Conservation (phyloP, 2,113 vertebrate genomes). For the Tachysurus vachellii region DNA sequence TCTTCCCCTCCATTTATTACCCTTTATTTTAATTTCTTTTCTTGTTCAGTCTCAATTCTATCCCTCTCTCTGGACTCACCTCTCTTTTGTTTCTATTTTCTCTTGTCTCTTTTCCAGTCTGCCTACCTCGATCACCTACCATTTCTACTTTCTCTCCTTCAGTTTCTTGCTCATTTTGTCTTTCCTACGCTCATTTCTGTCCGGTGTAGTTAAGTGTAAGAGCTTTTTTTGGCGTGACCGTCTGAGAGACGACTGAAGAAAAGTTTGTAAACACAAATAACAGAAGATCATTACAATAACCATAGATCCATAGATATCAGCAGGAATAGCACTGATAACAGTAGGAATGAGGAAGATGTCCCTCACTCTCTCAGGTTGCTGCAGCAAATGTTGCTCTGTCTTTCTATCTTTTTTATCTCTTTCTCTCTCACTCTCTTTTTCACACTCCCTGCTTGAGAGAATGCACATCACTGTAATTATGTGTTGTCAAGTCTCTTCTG, state of each 20-base stretch:
- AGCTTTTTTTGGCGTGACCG: neutral
- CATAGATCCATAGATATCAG: neutral
- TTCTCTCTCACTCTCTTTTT: too few relatives aligned
- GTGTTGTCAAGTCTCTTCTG: conserved; percentile 42
- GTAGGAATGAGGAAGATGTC: neutral
- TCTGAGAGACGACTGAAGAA: neutral
- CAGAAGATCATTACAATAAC: neutral
- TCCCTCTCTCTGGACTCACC: neutral
- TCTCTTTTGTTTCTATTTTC: neutral
- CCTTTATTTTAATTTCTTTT: neutral
- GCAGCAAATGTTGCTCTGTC: neutral
- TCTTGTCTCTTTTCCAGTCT: neutral
- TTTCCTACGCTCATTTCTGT: conserved; percentile 17
- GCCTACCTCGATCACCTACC: neutral
- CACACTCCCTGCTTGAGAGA: conserved; percentile 60
- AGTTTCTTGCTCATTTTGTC: neutral
- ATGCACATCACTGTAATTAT: conserved; percentile 58
- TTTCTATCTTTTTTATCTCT: neutral
- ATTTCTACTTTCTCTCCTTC: neutral
- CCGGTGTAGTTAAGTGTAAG: neutral
- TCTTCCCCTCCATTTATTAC: neutral
- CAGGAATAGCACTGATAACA: neutral
- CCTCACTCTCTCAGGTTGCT: neutral
- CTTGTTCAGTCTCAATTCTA: neutral
- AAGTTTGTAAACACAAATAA: neutral